phyloP scores from a whole-genome alignment of 1,140 invertebrate genomes.

The Prorops nasuta region DNA sequence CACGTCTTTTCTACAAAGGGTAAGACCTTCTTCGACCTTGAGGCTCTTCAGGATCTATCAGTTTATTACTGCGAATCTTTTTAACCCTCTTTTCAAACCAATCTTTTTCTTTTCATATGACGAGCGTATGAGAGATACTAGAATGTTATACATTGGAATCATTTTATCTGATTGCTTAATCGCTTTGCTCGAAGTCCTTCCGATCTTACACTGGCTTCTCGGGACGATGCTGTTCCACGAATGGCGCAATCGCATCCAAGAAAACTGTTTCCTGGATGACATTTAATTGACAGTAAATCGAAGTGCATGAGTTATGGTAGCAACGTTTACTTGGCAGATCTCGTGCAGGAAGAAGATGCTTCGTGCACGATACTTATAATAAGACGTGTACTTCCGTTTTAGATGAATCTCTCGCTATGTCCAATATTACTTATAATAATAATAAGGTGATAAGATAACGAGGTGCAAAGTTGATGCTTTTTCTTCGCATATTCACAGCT shows the following conservation, averaged over 20 bases:
- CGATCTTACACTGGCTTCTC: slow-evolving; percentile 13
- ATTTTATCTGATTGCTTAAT: slow-evolving; percentile 15
- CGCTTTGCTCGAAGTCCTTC: slow-evolving; percentile 13
- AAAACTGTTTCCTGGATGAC: slow-evolving; percentile 5
- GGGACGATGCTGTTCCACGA: slow-evolving; percentile 17
- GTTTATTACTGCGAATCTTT: no score
- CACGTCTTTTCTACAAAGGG: slow-evolving; percentile 74
- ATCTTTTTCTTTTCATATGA: no score
- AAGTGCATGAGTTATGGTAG: background rate
- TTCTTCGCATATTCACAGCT: slow-evolving; percentile 55
- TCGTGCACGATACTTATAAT: background rate
- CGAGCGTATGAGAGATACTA: background rate
- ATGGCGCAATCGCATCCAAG: background rate
- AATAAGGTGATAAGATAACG: no score
- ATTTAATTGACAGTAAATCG: slow-evolving; percentile 6
- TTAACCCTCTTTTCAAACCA: no score
- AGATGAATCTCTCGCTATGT: no score
- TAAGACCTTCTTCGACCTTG: no score
- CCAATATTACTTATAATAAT: no score
- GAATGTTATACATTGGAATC: background rate
- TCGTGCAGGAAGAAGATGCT: background rate
- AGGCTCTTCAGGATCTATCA: no score
- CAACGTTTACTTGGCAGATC: background rate
- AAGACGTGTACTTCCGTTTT: no score
- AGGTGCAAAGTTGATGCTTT: no score